Percentiles rank a stretch among this genome's conserved stretches.
phyloP scores from a whole-genome alignment of 2,113 vertebrate species.

The Hoplias malabaricus region DNA sequence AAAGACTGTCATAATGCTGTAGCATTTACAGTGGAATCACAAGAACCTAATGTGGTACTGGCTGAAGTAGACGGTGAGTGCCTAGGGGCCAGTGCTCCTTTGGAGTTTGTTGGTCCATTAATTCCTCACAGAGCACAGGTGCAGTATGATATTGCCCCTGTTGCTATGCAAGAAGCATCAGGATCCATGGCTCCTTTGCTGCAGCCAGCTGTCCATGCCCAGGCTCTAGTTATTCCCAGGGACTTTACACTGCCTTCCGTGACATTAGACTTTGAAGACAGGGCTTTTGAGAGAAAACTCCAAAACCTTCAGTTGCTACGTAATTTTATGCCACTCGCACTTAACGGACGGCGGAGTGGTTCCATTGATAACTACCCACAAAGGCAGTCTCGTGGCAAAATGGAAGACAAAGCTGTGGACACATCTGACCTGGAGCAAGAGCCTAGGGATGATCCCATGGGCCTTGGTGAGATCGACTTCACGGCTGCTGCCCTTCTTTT shows the following conservation, averaged over 20 bases:
- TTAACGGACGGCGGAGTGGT: conserved; percentile 72
- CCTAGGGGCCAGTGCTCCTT: conserved; percentile 65
- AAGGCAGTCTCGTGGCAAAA: conserved; percentile 72
- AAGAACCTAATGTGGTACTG: conserved; percentile 62
- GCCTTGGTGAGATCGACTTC: conserved; percentile 91
- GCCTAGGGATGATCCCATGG: conserved; percentile 83
- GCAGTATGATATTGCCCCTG: conserved; percentile 26
- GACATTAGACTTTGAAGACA: conserved; percentile 68
- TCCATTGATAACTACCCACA: conserved; percentile 67
- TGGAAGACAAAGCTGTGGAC: conserved; percentile 92
- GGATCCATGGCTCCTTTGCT: conserved; percentile 59
- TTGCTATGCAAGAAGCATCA: conserved; percentile 66
- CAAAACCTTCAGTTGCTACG: conserved; percentile 75
- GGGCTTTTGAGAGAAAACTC: conserved; percentile 71
- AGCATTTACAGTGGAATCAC: conserved; percentile 54
- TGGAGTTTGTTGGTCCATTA: conserved; percentile 59
- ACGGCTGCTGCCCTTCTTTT: conserved; percentile 93
- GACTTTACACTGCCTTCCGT: conserved; percentile 65
- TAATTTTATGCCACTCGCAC: conserved; percentile 73
- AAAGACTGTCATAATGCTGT: conserved; percentile 79
- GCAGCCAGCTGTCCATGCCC: conserved; percentile 34
- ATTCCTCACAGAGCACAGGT: conserved; percentile 57
- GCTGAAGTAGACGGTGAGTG: conserved; percentile 60
- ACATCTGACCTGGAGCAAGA: conserved; percentile 90
- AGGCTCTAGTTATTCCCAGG: conserved; percentile 62